phyloP scores from a whole-genome alignment of 1,140 invertebrate species.

The Luehdorfia chinensis region DNA sequence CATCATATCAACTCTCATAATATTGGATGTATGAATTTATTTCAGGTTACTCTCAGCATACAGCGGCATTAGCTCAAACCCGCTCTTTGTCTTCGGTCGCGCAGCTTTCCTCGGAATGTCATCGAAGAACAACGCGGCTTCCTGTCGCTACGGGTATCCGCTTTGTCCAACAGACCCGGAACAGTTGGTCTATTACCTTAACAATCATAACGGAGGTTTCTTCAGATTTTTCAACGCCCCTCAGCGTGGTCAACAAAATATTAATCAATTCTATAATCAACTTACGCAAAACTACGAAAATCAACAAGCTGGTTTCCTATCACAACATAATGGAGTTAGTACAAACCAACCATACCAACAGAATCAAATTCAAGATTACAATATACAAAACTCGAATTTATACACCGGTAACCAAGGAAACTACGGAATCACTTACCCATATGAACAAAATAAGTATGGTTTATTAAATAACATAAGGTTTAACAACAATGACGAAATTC shows the following conservation, averaged over 20 bases:
- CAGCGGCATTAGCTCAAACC: constrained; percentile 75
- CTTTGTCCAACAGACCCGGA: constrained; percentile 85
- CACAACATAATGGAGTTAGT: constrained; percentile 21
- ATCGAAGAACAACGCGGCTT: constrained; percentile 78
- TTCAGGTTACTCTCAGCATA: constrained; percentile 62
- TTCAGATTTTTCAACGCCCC: constrained; percentile 85
- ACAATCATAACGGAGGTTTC: constrained; percentile 91
- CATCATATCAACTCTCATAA: too few species aligned
- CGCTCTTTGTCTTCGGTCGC: constrained; percentile 83
- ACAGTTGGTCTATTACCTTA: constrained; percentile 86
- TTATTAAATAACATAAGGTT: constrained; percentile 18
- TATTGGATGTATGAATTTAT: too few species aligned
- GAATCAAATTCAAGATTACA: constrained; percentile 22
- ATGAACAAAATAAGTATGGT: constrained; percentile 21
- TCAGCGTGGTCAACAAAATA: constrained; percentile 34
- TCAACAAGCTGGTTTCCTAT: constrained; percentile 28
- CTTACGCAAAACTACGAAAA: constrained; percentile 36
- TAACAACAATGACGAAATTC: constrained; percentile 23
- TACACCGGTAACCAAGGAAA: constrained; percentile 24
- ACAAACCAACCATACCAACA: constrained; percentile 26
- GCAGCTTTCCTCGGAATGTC: constrained; percentile 85
- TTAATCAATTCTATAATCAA: constrained; percentile 58
- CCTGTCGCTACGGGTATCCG: constrained; percentile 82
- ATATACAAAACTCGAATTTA: constrained; percentile 25
- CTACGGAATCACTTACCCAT: constrained; percentile 33